A percentile compares a stretch with the other conserved stretches of the same genome.
These are phyloP conservation scores for Daktulosphaira vitifoliae DNA, from an alignment of 1,140 invertebrate species.

Conservation along the genomic window DNA sequence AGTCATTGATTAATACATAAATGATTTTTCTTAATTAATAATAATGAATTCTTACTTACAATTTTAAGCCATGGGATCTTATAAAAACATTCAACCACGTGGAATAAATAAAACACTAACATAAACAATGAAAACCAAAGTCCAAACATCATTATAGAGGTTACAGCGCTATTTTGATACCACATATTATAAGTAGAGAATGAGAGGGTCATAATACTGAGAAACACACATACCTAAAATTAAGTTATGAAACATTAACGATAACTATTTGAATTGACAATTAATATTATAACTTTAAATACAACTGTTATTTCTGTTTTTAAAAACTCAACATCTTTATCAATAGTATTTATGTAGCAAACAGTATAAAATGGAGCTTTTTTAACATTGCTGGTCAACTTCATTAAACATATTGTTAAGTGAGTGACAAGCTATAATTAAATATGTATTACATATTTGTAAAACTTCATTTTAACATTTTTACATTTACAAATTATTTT, in stretches of 20 bases:
- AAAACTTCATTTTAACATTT: too few species aligned
- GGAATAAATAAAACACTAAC: conserved; percentile 72
- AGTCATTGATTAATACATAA: too few species aligned
- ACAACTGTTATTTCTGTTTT: too few species aligned
- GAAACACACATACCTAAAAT: conserved; percentile 61
- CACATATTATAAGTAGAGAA: conserved; percentile 48
- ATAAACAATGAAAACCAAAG: conserved; percentile 76
- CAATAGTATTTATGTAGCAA: too few species aligned
- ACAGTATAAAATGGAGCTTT: too few species aligned
- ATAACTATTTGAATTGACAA: too few species aligned
- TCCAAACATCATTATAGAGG: conserved; percentile 72
- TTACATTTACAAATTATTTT: too few species aligned
- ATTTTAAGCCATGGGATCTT: conserved; percentile 80
- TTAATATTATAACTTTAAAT: conserved; percentile 16
- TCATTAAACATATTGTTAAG: too few species aligned
- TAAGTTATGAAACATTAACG: conserved; percentile 39
- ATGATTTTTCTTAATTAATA: background rate
- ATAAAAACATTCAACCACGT: conserved; percentile 74
- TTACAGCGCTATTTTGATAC: conserved; percentile 60
- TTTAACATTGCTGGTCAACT: too few species aligned
- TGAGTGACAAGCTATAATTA: too few species aligned
- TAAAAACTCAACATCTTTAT: too few species aligned
- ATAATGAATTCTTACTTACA: conserved; percentile 48
- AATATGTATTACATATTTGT: too few species aligned
- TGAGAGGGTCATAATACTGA: conserved; percentile 76